phyloP scores from a whole-genome alignment of 2,113 vertebrate genomes.

The Amphiprion ocellaris region DNA sequence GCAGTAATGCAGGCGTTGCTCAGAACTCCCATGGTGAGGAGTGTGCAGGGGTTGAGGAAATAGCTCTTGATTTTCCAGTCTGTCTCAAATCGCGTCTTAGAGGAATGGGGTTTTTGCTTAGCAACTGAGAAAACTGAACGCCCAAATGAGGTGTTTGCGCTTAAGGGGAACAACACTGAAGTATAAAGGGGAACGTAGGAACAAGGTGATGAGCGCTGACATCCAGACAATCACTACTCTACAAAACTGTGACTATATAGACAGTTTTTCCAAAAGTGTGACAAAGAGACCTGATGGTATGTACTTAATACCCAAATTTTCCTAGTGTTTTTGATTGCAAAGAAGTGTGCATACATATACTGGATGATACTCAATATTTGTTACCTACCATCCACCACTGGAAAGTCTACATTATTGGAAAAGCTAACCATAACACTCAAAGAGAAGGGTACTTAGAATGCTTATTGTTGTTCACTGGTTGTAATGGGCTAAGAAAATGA shows the following conservation, averaged over 20 bases:
- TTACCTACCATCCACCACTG: background rate
- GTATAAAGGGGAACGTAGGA: background rate
- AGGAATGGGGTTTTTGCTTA: background rate
- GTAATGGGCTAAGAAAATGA: conserved; percentile 15
- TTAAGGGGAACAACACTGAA: background rate
- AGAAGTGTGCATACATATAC: background rate
- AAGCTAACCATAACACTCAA: too few species aligned
- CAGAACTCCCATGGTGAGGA: background rate
- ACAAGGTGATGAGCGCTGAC: background rate
- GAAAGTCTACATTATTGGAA: background rate
- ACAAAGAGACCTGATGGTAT: background rate
- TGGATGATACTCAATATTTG: background rate
- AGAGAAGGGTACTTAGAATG: background rate
- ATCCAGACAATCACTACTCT: background rate
- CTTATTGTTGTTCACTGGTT: conserved; percentile 16
- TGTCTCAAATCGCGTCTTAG: background rate
- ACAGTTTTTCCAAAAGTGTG: background rate
- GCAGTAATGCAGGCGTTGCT: background rate
- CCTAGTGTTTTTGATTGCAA: background rate
- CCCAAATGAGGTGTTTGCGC: background rate
- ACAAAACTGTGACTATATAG: background rate
- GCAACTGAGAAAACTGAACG: background rate
- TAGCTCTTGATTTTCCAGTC: background rate
- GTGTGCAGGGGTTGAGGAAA: background rate
- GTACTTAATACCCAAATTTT: background rate